Evolutionary conservation across 2,113 vertebrate species (phyloP).

Genomic region (Bungarus multicinctus): DNA sequence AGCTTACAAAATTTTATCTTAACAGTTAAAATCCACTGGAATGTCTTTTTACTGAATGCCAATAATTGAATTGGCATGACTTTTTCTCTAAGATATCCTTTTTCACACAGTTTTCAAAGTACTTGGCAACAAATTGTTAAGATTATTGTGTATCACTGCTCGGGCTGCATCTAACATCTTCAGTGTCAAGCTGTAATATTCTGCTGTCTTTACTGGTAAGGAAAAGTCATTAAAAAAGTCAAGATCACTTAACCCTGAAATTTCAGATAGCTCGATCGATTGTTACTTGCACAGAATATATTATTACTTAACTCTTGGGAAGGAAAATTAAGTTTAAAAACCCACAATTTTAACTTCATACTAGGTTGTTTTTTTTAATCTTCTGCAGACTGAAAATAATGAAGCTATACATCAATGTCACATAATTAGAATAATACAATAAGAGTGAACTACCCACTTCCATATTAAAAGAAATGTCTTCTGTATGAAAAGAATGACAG

Average conservation of each 20-base stretch:
- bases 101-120: not conserved
- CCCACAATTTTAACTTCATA: not conserved
- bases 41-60: not conserved
- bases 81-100: slow-evolving; percentile 5
- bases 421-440: not conserved
- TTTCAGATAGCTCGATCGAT: not conserved
- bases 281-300: not conserved
- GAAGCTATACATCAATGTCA: not conserved
- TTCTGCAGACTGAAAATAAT: not conserved
- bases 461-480: not conserved
- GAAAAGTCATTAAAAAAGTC: not conserved
- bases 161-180: not conserved
- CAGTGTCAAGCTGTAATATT: not conserved
- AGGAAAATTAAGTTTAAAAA: not conserved
- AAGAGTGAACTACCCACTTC: not conserved
- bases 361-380: not conserved
- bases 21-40: not conserved
- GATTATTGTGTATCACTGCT: not conserved
- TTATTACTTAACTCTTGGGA: not conserved
- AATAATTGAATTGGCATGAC: not conserved
- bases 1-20: not conserved
- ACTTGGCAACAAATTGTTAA: not conserved
- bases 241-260: slow-evolving; percentile 5
- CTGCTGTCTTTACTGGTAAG: not conserved
- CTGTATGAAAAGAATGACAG: not conserved